These are phyloP conservation scores for Malurus splendens DNA, from an alignment of 2,797 vertebrate species.

Conservation along the genomic window DNA sequence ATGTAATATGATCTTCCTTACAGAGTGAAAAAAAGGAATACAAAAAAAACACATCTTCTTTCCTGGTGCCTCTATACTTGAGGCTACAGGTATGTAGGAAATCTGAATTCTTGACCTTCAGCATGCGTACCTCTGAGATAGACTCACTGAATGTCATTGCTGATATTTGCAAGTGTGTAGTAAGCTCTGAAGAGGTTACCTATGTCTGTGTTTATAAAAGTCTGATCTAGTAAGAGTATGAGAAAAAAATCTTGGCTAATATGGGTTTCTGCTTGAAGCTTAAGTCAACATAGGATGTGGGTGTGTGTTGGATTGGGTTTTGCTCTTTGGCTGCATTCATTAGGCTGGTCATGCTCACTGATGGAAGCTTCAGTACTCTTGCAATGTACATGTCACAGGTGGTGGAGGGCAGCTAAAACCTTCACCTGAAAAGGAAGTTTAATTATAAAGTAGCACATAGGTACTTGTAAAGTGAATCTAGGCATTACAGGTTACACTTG, in stretches of 20 bases:
- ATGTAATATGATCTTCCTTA: neutral
- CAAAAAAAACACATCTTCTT: neutral
- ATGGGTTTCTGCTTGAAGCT: neutral
- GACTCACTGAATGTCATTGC: neutral
- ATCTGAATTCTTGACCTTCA: neutral
- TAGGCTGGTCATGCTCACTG: neutral
- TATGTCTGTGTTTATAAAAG: neutral
- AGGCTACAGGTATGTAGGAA: neutral
- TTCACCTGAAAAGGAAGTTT: neutral
- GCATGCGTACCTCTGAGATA: neutral
- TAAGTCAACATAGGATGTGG: accelerated
- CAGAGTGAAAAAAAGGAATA: neutral
- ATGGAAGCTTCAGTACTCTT: neutral
- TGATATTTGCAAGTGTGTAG: neutral
- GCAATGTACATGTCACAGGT: accelerated
- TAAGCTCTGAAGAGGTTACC: neutral
- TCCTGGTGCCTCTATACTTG: neutral
- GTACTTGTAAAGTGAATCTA: neutral
- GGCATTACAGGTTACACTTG: neutral
- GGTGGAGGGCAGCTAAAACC: neutral
- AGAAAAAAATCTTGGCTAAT: neutral
- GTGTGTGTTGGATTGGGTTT: neutral
- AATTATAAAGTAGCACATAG: neutral
- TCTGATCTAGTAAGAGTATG: neutral
- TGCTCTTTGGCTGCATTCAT: neutral